Conservation (phyloP, 1,140 invertebrate genomes). For the Stegodyphus dumicola region DNA sequence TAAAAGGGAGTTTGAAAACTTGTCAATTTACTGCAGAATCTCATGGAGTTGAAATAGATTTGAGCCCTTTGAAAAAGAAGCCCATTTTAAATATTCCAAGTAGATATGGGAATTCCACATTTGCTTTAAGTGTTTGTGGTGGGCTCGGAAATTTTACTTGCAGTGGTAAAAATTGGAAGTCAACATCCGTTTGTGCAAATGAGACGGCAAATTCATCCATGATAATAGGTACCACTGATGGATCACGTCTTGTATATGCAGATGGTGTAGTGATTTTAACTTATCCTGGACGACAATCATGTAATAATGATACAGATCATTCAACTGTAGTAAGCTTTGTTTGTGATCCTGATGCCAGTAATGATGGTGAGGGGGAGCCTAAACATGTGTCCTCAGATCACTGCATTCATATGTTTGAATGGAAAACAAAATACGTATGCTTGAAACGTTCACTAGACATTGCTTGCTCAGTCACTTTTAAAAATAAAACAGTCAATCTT, state of each 20-base stretch:
- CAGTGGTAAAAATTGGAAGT: constrained; percentile 24
- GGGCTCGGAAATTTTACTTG: constrained; percentile 29
- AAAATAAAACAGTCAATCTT: constrained; percentile 21
- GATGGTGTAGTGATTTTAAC: constrained; percentile 53
- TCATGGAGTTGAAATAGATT: constrained; percentile 57
- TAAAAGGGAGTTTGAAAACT: constrained; percentile 29
- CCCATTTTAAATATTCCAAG: background rate
- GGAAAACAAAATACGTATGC: constrained; percentile 56
- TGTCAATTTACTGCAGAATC: constrained; percentile 51
- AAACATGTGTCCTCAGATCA: constrained; percentile 43
- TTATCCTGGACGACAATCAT: constrained; percentile 39
- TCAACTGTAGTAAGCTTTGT: constrained; percentile 61
- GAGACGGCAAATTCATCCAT: background rate
- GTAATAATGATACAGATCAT: constrained; percentile 17
- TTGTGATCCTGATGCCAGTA: constrained; percentile 51
- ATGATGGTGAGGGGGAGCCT: constrained; percentile 41
- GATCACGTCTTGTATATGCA: constrained; percentile 43
- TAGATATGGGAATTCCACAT: constrained; percentile 1
- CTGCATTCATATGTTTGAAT: constrained; percentile 61
- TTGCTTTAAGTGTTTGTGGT: constrained; percentile 62
- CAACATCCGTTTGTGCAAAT: constrained; percentile 27
- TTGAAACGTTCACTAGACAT: constrained; percentile 41
- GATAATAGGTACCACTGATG: constrained; percentile 28
- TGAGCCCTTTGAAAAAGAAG: constrained; percentile 42
- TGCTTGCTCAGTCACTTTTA: constrained; percentile 20